phyloP scores from a whole-genome alignment of 2,113 vertebrate species.

The Meriones unguiculatus region DNA sequence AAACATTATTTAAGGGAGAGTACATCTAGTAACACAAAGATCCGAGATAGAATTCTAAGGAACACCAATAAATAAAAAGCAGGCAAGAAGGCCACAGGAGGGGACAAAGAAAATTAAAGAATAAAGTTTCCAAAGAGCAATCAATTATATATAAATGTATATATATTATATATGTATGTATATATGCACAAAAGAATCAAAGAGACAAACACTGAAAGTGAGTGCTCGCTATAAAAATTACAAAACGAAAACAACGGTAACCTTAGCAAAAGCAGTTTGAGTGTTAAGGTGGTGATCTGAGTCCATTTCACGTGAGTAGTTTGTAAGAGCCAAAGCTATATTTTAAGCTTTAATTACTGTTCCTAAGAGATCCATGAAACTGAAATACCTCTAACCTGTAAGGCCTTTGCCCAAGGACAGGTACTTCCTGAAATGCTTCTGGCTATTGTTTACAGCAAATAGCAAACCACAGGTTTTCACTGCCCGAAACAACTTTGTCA shows the following conservation, averaged over 20 bases:
- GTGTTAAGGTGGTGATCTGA: not conserved
- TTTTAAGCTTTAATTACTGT: not conserved
- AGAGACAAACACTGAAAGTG: constrained; percentile 18
- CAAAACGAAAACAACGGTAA: not conserved
- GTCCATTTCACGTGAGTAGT: not conserved
- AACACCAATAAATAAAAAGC: constrained; percentile 40
- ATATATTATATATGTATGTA: no score
- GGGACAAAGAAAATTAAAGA: not conserved
- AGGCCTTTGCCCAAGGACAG: not conserved
- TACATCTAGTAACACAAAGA: not conserved
- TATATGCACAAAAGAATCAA: not conserved
- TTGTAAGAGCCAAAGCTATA: not conserved
- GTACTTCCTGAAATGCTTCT: not conserved
- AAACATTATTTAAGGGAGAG: constrained; percentile 6
- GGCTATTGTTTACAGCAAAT: not conserved
- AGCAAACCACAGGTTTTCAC: not conserved
- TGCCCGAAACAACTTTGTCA: not conserved
- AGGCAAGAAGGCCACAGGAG: not conserved
- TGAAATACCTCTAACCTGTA: not conserved
- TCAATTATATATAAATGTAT: not conserved
- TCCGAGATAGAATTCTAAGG: not conserved
- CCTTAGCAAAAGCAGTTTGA: constrained; percentile 35
- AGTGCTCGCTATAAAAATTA: constrained; percentile 13
- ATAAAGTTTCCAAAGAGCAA: not conserved
- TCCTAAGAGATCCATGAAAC: not conserved